phyloP scores from a whole-genome alignment of 2,888 invertebrate species.

The Odontothrips loti region DNA sequence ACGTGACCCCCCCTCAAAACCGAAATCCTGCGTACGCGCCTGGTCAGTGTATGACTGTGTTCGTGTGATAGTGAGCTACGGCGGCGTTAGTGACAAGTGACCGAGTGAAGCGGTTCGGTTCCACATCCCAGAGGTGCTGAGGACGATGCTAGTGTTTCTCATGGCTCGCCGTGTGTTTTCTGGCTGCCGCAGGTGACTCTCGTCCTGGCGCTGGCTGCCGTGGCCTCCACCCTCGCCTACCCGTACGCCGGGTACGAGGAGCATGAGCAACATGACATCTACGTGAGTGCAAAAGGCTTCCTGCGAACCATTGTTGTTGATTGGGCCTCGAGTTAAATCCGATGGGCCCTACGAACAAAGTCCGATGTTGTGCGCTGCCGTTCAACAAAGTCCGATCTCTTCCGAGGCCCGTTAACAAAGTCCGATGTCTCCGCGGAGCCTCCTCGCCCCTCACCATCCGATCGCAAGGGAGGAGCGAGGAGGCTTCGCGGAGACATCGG shows the following conservation, averaged over 20 bases:
- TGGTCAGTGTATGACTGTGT: neutral
- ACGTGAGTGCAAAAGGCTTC: slow-evolving; percentile 5
- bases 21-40: too few relatives aligned
- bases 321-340: too few relatives aligned
- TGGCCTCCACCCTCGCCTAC: neutral
- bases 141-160: neutral
- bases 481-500: too few relatives aligned
- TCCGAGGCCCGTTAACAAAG: too few relatives aligned
- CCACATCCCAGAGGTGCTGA: neutral
- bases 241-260: slow-evolving; percentile 4
- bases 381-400: too few relatives aligned
- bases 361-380: too few relatives aligned
- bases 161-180: neutral
- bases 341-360: too few relatives aligned
- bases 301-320: too few relatives aligned
- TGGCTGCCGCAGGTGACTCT: neutral
- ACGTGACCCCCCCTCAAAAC: neutral
- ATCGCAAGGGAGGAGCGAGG: too few relatives aligned
- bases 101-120: neutral
- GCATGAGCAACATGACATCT: neutral
- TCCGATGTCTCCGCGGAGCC: too few relatives aligned
- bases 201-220: neutral
- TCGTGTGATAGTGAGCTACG: neutral
- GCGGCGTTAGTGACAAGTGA: neutral
- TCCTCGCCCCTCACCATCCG: too few relatives aligned